Evolutionary conservation across 1,140 invertebrate genomes (phyloP).

Genomic region (Stegodyphus mimosarum): DNA sequence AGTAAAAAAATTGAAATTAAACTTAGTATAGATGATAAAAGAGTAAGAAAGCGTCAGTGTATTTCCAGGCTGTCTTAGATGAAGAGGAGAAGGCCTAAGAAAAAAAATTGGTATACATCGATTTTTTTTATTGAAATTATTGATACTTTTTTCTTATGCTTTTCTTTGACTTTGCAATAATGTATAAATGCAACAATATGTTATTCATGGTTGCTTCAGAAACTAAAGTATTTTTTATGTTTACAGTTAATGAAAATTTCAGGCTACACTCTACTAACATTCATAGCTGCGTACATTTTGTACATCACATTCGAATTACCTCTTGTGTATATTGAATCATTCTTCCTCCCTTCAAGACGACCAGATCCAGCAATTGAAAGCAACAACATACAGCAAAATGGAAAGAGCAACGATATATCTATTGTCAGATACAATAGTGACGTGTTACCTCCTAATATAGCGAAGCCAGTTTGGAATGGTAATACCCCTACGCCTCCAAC

Average conservation of each 20-base stretch:
- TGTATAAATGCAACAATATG: not conserved
- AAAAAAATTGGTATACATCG: not conserved
- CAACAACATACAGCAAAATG: not conserved
- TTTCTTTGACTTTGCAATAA: not conserved
- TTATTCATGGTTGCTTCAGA: not conserved
- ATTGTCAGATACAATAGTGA: not conserved
- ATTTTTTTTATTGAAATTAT: not conserved
- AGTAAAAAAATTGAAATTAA: no score
- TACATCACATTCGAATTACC: slow-evolving; percentile 49
- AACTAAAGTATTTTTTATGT: not conserved
- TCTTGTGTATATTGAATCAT: slow-evolving; percentile 31
- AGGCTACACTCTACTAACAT: slow-evolving; percentile 30
- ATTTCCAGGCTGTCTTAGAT: not conserved
- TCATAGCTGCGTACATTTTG: slow-evolving; percentile 36
- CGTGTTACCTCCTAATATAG: not conserved
- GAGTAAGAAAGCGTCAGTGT: no score
- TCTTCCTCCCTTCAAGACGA: slow-evolving; percentile 11
- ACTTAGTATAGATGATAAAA: no score
- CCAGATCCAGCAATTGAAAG: not conserved
- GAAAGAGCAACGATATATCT: not conserved
- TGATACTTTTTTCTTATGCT: not conserved
- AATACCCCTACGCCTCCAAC: no score
- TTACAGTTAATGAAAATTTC: slow-evolving; percentile 42
- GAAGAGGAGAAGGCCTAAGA: not conserved
- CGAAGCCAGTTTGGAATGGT: not conserved